Conservation (phyloP, 2,888 invertebrate species). For the Metalampra italica region DNA sequence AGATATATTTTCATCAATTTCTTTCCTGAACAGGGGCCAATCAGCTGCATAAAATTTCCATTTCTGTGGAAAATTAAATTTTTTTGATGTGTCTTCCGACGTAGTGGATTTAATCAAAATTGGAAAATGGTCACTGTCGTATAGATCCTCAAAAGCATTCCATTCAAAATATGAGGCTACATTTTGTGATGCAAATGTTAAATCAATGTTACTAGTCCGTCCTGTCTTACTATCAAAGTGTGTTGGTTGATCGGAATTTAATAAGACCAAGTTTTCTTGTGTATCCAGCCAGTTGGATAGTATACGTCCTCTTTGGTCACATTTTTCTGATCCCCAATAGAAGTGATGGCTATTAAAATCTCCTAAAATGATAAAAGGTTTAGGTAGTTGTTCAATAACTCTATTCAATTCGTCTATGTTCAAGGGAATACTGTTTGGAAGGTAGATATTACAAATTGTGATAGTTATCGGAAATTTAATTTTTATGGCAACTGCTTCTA, state of each 20-base stretch:
- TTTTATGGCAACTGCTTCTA: conserved; percentile 9
- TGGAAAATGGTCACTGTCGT: conserved; percentile 16
- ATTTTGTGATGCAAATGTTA: conserved; percentile 15
- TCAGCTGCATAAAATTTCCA: conserved; percentile 9
- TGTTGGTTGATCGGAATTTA: conserved; percentile 10
- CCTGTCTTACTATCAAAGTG: conserved; percentile 12
- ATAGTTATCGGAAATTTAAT: conserved; percentile 8
- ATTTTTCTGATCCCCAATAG: conserved; percentile 14
- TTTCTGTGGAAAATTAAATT: conserved; percentile 1
- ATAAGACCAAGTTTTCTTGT: neutral
- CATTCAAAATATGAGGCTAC: conserved; percentile 18
- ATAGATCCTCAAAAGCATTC: conserved; percentile 16
- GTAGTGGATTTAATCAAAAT: conserved; percentile 6
- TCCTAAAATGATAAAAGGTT: no score
- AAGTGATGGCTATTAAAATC: conserved; percentile 8
- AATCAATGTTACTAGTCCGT: conserved; percentile 11
- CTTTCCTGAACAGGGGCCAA: conserved; percentile 2
- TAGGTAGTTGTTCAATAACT: no score
- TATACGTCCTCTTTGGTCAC: conserved; percentile 11
- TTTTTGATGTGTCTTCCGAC: neutral
- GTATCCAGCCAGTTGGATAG: conserved; percentile 7
- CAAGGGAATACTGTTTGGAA: conserved; percentile 8
- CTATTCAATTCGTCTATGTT: conserved; percentile 9
- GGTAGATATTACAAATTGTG: conserved; percentile 12
- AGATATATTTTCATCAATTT: conserved; percentile 3